Percentiles rank a stretch among this genome's conserved stretches.
phyloP scores from a whole-genome alignment of 23 tunicate species.

The Diplosoma virens region DNA sequence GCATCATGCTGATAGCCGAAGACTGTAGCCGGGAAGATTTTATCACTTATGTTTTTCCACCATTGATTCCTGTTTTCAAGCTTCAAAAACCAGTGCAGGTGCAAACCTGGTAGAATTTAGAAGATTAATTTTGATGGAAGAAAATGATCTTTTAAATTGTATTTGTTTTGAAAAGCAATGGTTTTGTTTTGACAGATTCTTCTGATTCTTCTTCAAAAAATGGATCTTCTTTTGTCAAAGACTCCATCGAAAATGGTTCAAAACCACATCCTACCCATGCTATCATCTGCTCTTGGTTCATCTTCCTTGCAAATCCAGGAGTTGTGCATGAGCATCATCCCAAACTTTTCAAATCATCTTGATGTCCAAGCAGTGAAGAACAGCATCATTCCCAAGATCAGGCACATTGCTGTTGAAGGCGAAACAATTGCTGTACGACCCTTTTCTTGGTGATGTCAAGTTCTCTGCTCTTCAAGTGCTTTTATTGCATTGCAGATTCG shows the following conservation, averaged over 20 bases:
- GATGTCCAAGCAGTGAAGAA: constrained; percentile 66
- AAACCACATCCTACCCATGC: constrained; percentile 81
- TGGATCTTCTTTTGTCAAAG: constrained; percentile 74
- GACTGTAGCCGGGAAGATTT: constrained; percentile 51
- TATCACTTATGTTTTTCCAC: constrained; percentile 47
- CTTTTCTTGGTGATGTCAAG: too few relatives aligned
- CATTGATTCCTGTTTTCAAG: constrained; percentile 81
- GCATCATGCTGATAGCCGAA: constrained; percentile 74
- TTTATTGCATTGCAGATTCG: constrained; percentile 64
- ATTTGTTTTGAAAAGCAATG: background rate
- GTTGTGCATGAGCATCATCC: constrained; percentile 71
- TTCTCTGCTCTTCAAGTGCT: too few relatives aligned
- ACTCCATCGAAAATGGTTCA: constrained; percentile 57
- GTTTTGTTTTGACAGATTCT: constrained; percentile 45
- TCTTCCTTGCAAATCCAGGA: constrained; percentile 75
- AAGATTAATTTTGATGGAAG: background rate
- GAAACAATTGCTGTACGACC: constrained; percentile 69
- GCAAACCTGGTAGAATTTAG: background rate
- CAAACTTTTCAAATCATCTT: constrained; percentile 67
- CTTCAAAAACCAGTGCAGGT: constrained; percentile 88
- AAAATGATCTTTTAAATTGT: background rate
- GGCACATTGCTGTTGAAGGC: constrained; percentile 63
- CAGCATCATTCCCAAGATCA: constrained; percentile 69
- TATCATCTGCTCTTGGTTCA: constrained; percentile 64
- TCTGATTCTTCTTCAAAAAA: constrained; percentile 74